These are phyloP conservation scores for Zosterops lateralis DNA, from an alignment of 2,113 vertebrate genomes.

Conservation along the genomic window DNA sequence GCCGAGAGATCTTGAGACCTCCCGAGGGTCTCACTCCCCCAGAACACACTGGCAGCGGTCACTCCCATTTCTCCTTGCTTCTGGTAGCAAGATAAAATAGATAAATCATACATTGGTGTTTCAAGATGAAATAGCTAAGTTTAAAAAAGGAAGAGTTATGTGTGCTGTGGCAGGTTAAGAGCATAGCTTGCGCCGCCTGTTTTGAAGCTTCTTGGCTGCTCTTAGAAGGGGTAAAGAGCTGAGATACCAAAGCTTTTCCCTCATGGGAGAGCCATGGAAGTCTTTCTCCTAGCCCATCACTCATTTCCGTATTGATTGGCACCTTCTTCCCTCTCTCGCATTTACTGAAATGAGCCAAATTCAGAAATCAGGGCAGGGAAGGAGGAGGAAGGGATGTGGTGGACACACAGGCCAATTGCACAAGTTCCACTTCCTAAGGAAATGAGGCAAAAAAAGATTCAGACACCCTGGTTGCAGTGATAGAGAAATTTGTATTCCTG, in stretches of 20 bases:
- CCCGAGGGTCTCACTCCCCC: background rate
- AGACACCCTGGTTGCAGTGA: background rate
- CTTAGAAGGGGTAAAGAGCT: background rate
- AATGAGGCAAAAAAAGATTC: background rate
- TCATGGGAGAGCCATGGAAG: background rate
- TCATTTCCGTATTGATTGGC: background rate
- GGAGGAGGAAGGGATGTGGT: background rate
- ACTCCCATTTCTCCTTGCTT: background rate
- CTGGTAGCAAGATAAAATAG: background rate
- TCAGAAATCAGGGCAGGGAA: background rate
- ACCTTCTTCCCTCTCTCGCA: background rate
- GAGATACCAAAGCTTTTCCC: background rate
- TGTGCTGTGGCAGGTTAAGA: fast-evolving
- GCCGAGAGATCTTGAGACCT: background rate
- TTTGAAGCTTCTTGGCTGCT: background rate
- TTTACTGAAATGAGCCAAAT: background rate
- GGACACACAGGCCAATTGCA: background rate
- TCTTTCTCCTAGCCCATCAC: background rate
- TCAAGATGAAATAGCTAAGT: background rate
- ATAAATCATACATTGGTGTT: background rate
- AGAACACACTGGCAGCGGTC: background rate
- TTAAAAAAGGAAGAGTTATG: background rate
- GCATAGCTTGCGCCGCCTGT: background rate
- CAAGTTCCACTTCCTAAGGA: background rate
- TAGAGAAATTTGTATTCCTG: background rate